phyloP scores from a whole-genome alignment of 2,888 invertebrate genomes.

The Meliscaeva auricollis region DNA sequence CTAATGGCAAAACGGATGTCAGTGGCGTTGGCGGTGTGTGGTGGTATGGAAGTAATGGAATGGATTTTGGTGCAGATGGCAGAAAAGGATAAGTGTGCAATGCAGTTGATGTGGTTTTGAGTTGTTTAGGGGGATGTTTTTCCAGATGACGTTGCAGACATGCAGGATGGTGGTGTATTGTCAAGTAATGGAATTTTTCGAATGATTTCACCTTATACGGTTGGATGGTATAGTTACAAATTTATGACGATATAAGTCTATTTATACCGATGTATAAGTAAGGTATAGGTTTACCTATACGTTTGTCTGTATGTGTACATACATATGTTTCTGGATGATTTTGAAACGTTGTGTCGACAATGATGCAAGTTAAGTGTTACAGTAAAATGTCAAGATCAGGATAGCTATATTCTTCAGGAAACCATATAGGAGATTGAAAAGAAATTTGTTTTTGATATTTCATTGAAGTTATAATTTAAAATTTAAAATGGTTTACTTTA shows the following conservation, averaged over 20 bases:
- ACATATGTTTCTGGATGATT: not conserved
- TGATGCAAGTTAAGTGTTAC: not conserved
- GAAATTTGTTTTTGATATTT: too few relatives aligned
- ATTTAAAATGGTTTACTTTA: too few relatives aligned
- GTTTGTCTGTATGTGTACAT: not conserved
- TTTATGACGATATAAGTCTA: constrained; percentile 51
- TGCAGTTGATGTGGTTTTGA: constrained; percentile 76
- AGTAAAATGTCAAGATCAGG: not conserved
- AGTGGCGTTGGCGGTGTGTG: constrained; percentile 35
- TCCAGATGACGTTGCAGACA: constrained; percentile 71
- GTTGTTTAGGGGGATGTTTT: constrained; percentile 60
- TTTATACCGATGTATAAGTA: too few relatives aligned
- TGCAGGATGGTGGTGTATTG: constrained; percentile 62
- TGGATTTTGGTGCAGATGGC: constrained; percentile 69
- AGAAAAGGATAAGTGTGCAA: constrained; percentile 73
- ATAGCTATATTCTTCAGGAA: constrained; percentile 2
- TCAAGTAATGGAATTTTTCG: constrained; percentile 75
- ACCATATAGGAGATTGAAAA: not conserved
- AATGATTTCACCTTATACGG: constrained; percentile 70
- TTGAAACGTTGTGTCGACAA: constrained; percentile 1
- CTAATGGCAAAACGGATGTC: constrained; percentile 72
- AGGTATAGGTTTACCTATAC: not conserved
- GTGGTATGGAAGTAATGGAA: constrained; percentile 26
- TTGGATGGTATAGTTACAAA: constrained; percentile 55
- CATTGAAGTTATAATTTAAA: too few relatives aligned